phyloP scores from a whole-genome alignment of 2,113 vertebrate species.

The Mus spicilegus region DNA sequence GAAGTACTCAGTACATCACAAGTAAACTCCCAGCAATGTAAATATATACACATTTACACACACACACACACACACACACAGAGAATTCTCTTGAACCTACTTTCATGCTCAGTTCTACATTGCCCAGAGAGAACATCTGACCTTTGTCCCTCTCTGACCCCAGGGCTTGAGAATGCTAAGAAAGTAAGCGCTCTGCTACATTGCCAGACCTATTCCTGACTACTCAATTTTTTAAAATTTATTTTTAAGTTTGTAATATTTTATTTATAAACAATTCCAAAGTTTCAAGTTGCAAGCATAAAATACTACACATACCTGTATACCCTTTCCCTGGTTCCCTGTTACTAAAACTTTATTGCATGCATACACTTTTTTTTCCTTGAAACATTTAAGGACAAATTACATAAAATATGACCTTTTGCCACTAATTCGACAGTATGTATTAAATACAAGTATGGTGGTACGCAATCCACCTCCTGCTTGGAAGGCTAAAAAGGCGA shows the following conservation, averaged over 20 bases:
- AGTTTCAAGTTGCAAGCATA: slow-evolving; percentile 16
- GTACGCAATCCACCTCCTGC: background rate
- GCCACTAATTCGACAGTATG: background rate
- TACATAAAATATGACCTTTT: background rate
- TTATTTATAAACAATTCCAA: slow-evolving; percentile 46
- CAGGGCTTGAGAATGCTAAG: background rate
- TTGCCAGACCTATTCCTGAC: background rate
- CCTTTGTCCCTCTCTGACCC: background rate
- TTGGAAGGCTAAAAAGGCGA: background rate
- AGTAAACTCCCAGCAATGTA: background rate
- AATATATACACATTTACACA: no score
- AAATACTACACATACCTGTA: background rate
- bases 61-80: background rate
- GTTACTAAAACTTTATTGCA: slow-evolving; percentile 13
- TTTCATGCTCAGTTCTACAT: background rate
- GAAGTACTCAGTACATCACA: background rate
- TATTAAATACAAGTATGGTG: background rate
- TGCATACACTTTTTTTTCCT: background rate
- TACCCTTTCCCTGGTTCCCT: background rate
- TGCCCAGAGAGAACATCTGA: background rate
- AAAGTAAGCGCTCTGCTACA: background rate
- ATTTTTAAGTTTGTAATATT: background rate
- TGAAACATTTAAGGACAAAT: background rate
- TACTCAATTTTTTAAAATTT: background rate
- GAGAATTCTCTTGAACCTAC: background rate